Percentiles rank a stretch among this genome's conserved stretches.
Evolutionary conservation across 2,113 vertebrate genomes (phyloP).

Genomic region (Burhinus bistriatus): DNA sequence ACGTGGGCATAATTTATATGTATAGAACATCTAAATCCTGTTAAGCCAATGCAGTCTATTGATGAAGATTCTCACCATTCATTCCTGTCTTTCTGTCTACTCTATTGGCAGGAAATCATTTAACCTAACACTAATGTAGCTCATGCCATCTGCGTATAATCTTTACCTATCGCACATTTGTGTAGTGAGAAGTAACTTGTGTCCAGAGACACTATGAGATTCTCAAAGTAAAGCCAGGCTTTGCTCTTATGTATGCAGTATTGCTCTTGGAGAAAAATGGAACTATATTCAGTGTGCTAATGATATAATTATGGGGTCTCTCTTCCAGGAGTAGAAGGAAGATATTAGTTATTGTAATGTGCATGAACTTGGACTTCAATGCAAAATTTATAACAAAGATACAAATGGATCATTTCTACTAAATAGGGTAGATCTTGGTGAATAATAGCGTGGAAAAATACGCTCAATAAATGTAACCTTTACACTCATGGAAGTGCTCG

Average conservation of each 20-base stretch:
- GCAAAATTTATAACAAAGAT: constrained; percentile 22
- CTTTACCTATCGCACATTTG: neutral
- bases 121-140: neutral
- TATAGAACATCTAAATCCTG: neutral
- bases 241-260: neutral
- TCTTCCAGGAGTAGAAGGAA: neutral
- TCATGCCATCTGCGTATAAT: neutral
- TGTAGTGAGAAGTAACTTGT: neutral
- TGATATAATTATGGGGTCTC: constrained; percentile 20
- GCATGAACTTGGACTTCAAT: constrained; percentile 21
- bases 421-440: neutral
- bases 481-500: neutral
- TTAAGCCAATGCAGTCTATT: neutral
- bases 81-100: neutral
- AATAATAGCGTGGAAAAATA: neutral
- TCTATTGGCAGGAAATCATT: neutral
- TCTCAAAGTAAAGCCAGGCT: neutral
- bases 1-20: neutral
- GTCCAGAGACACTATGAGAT: neutral
- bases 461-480: neutral
- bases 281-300: neutral
- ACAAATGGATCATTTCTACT: neutral
- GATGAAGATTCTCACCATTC: neutral
- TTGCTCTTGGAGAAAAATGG: constrained; percentile 19
- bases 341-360: constrained; percentile 33